Evolutionary conservation across 2,113 vertebrate genomes (phyloP).

Genomic region (Hipposideros armiger): DNA sequence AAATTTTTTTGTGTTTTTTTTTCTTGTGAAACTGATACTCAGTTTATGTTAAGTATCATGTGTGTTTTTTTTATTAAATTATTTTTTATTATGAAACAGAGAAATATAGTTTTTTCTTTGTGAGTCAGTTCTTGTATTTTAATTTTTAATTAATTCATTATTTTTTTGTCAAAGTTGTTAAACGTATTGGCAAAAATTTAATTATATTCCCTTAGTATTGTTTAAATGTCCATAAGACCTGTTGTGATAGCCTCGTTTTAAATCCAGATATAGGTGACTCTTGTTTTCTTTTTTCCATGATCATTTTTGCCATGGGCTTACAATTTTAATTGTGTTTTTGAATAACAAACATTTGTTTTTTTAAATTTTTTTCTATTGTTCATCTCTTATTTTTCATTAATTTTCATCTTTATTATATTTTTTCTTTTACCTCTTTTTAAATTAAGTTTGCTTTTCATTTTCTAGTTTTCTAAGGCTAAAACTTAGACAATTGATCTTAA

Average conservation of each 20-base stretch:
- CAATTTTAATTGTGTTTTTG: conserved; percentile 14
- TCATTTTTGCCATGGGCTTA: not conserved
- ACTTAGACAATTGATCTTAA: not conserved
- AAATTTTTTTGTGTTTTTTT: too few species aligned
- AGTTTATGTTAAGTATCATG: too few species aligned
- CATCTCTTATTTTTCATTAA: not conserved
- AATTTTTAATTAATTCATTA: not conserved
- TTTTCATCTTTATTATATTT: not conserved
- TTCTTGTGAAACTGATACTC: too few species aligned
- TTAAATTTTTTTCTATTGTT: not conserved
- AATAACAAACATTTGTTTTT: not conserved
- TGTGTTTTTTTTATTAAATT: too few species aligned
- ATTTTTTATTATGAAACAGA: not conserved
- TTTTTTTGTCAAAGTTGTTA: not conserved
- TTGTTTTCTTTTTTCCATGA: not conserved
- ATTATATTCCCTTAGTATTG: not conserved
- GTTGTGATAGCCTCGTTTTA: not conserved
- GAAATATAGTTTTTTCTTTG: not conserved
- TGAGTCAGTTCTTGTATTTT: not conserved
- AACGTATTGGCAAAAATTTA: not conserved
- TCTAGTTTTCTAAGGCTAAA: not conserved
- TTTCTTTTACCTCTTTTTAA: conserved; percentile 1
- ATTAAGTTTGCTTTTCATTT: not conserved
- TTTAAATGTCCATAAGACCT: not conserved
- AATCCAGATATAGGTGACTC: not conserved